These are phyloP conservation scores for Catagonus wagneri DNA, from an alignment of 2,113 vertebrate genomes.

Conservation along the genomic window DNA sequence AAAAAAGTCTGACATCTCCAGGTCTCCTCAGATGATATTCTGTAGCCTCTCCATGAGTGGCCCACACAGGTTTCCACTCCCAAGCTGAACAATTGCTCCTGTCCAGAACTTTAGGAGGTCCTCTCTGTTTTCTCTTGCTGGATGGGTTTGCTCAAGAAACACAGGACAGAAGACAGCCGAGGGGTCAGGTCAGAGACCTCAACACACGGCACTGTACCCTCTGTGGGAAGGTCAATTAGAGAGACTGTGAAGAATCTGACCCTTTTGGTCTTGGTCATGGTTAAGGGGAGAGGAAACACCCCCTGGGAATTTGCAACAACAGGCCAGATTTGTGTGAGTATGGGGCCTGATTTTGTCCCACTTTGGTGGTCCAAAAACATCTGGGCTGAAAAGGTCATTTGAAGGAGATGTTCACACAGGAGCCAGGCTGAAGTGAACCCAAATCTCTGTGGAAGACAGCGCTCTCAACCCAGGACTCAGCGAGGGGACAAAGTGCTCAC, in stretches of 20 bases:
- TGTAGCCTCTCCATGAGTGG: not conserved
- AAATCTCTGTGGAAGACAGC: fast-evolving
- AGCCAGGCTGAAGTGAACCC: not conserved
- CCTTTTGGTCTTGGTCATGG: not conserved
- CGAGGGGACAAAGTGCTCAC: not conserved
- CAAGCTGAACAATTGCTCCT: not conserved
- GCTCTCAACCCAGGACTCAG: fast-evolving
- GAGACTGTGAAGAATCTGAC: no score
- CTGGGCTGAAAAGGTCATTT: not conserved
- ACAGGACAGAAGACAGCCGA: not conserved
- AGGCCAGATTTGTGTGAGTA: not conserved
- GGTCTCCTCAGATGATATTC: not conserved
- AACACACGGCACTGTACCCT: fast-evolving
- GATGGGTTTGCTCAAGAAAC: not conserved
- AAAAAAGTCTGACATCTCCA: not conserved
- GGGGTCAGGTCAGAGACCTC: not conserved
- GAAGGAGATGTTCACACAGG: not conserved
- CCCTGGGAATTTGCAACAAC: not conserved
- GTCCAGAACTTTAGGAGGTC: fast-evolving
- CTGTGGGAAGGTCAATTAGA: fast-evolving
- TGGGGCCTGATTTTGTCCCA: not conserved
- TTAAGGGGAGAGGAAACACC: not conserved
- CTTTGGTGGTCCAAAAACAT: not conserved
- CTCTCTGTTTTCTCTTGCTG: constrained; percentile 16
- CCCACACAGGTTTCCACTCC: fast-evolving